Evolutionary conservation across 1,140 invertebrate species (phyloP).

Genomic region (Apocrypta bakeri): DNA sequence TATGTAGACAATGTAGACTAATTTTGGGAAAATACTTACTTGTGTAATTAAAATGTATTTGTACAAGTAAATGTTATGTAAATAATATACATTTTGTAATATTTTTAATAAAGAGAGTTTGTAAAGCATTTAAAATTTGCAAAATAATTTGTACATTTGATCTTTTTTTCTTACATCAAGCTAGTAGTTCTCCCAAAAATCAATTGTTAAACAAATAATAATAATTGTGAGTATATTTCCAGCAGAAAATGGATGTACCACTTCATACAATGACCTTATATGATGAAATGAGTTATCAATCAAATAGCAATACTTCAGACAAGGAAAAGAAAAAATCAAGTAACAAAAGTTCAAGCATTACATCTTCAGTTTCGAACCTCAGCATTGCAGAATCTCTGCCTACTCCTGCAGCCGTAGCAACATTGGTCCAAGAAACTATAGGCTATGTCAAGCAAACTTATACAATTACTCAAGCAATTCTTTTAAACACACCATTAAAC

Average conservation of each 20-base stretch:
- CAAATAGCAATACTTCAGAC: neutral
- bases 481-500: conserved; percentile 6
- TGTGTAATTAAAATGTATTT: neutral
- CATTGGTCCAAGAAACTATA: conserved; percentile 24
- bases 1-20: neutral
- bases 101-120: conserved; percentile 28
- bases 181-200: conserved; percentile 42
- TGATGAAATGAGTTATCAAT: conserved; percentile 23
- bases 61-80: neutral
- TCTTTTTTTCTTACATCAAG: conserved; percentile 7
- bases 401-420: conserved; percentile 8
- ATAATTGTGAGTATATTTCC: conserved; percentile 9
- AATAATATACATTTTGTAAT: conserved; percentile 29
- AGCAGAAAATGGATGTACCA: conserved; percentile 1
- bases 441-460: conserved; percentile 34
- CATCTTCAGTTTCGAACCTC: neutral
- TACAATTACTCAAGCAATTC: conserved; percentile 24
- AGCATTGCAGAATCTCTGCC: neutral
- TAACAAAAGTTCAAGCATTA: neutral
- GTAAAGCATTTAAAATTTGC: neutral
- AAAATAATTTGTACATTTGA: neutral
- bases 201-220: neutral
- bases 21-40: conserved; percentile 48
- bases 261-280: conserved; percentile 1
- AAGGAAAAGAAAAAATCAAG: neutral